Evolutionary conservation across 2,797 vertebrate genomes (phyloP).

Genomic region (Onychomys torridus): DNA sequence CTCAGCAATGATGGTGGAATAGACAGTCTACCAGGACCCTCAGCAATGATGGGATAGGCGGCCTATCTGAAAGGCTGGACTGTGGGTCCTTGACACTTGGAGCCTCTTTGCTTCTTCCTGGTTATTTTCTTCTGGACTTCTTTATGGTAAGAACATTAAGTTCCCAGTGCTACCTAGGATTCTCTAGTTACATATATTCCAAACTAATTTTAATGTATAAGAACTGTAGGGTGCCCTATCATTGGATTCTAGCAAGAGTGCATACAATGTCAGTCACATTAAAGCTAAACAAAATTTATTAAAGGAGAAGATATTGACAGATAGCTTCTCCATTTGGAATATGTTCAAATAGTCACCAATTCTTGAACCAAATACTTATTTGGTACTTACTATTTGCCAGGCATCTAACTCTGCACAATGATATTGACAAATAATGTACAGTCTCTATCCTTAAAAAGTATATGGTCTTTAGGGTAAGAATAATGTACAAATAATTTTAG

Average conservation of each 20-base stretch:
- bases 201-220: neutral
- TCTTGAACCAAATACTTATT: slow-evolving; percentile 21
- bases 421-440: neutral
- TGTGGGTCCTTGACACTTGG: neutral
- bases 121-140: neutral
- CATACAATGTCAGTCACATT: neutral
- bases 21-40: neutral
- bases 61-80: neutral
- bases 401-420: neutral
- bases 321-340: neutral
- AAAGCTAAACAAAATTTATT: neutral
- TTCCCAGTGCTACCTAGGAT: slow-evolving; percentile 31
- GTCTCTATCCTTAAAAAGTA: neutral
- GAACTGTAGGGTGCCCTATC: neutral
- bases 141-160: slow-evolving; percentile 2
- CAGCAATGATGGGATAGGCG: neutral
- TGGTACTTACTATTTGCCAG: slow-evolving; percentile 8
- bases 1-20: no score
- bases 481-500: neutral
- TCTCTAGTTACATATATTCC: neutral
- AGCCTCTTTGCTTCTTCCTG: neutral
- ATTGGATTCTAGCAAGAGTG: neutral
- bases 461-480: neutral
- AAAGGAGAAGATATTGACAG: neutral
- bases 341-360: neutral